Percentiles rank a stretch among this genome's conserved stretches.
Conservation (phyloP, 2,888 invertebrate genomes). For the Hypsopygia costalis region DNA sequence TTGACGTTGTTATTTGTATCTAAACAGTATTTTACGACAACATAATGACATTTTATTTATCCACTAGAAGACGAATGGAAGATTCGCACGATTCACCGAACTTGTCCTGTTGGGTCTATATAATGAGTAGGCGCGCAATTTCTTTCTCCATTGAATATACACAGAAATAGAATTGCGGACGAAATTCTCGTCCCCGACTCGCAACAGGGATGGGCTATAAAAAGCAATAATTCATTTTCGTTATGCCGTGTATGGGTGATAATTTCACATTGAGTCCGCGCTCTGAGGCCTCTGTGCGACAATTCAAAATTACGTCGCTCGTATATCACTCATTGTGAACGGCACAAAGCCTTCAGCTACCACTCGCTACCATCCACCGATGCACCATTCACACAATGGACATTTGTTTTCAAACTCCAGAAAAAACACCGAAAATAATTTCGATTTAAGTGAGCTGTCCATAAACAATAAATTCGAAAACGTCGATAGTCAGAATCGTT, state of each 20-base stretch:
- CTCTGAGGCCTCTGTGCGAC: constrained; percentile 59
- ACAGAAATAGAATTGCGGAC: constrained; percentile 37
- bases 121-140: constrained; percentile 28
- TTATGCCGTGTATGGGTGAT: constrained; percentile 76
- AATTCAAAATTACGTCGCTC: constrained; percentile 73
- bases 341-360: constrained; percentile 69
- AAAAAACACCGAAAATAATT: constrained; percentile 69
- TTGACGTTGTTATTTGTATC: constrained; percentile 51
- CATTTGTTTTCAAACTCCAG: constrained; percentile 72
- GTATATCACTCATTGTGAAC: constrained; percentile 79
- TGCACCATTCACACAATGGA: constrained; percentile 63
- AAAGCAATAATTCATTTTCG: constrained; percentile 78
- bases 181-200: constrained; percentile 48
- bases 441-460: constrained; percentile 57
- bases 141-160: constrained; percentile 31
- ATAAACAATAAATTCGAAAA: constrained; percentile 54
- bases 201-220: constrained; percentile 52
- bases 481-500: constrained; percentile 29
- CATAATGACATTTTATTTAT: constrained; percentile 53
- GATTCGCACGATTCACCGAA: background rate
- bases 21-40: constrained; percentile 55
- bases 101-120: constrained; percentile 20
- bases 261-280: constrained; percentile 68
- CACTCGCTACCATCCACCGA: constrained; percentile 61
- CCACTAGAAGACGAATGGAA: constrained; percentile 32